phyloP scores from a whole-genome alignment of 2,888 invertebrate species.

The Microplitis deprimator region DNA sequence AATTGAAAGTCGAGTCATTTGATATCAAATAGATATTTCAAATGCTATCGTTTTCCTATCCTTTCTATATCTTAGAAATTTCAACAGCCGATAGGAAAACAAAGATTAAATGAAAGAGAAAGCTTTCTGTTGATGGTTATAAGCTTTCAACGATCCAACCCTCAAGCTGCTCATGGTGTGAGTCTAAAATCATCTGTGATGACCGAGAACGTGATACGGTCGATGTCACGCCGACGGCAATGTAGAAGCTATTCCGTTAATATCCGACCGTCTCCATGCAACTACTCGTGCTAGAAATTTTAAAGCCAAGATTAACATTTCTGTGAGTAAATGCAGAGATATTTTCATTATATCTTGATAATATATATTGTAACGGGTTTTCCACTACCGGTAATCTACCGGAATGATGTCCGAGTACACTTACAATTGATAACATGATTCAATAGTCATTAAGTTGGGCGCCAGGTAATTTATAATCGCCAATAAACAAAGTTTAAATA shows the following conservation, averaged over 20 bases:
- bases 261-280: slow-evolving; percentile 35
- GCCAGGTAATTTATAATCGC: no score
- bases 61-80: background rate
- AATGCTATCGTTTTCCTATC: background rate
- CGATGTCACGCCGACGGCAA: slow-evolving; percentile 39
- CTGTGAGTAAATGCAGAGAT: slow-evolving; percentile 5
- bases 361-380: no score
- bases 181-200: slow-evolving; percentile 44
- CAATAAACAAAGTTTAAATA: no score
- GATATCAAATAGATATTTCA: background rate
- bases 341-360: slow-evolving; percentile 14
- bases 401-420: no score
- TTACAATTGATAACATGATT: no score
- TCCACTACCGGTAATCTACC: no score
- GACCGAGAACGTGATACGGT: slow-evolving; percentile 42
- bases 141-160: slow-evolving; percentile 28
- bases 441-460: no score
- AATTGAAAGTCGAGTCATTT: background rate
- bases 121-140: slow-evolving; percentile 11
- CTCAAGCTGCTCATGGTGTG: slow-evolving; percentile 30
- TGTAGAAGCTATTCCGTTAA: slow-evolving; percentile 45
- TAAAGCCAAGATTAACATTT: background rate
- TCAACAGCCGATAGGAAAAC: background rate
- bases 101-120: background rate
- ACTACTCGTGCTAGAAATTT: slow-evolving; percentile 20